Base-by-base conservation (phyloP, 2,797 vertebrate genomes). In the Pterois miles region DNA sequence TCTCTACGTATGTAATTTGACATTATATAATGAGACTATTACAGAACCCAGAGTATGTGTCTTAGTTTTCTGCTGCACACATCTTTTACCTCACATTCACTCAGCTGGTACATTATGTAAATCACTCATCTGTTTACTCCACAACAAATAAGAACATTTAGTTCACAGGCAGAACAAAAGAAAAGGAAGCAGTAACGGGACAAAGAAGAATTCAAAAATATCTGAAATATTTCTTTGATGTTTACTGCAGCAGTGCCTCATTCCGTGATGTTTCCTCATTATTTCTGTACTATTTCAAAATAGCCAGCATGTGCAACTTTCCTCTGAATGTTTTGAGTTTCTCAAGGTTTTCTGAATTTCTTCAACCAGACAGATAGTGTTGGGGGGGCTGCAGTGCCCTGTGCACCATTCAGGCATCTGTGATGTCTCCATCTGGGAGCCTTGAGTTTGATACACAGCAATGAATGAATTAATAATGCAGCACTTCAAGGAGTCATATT, bases 161-260 rank as follows among this genome's bases (percentile, higher is more conserved):
- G 50, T 78, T 85, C 56, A 48, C 23, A 11, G 9, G 74, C 68
- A 71, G 75, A 76, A 60, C 31, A 74, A 78, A 74, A 40, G 13
- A 12, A 57, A 23, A 60, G 22, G 25, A 67, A 31, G 59, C 10
- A 18, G 48, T 58, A 53, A 72, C 10, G 10, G 11, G 46, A 43
- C 13, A 9, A 68, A 22, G 34, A 54, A 60, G n/a, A 63, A 20
- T 25, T 70, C 14, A 22, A 63, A 69, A 57, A 73, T 73, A 69
- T 73, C 62, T 64, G 34, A 65, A 50, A 62, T 71, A 67, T 64
- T 67, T 4, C 59, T 65, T 78, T 84, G 66, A 84, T 82, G 66
- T 73, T 57, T 9, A 11, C 25, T 13, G 53, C 23, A 52, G 57
- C 60, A 27, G 54, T 20, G 38, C 53, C 46, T 74, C 4, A 11